Evolutionary conservation across 2,797 vertebrate genomes (phyloP), one percentile per base, ranked within the genome.

Genomic region (Macropodus opercularis): DNA sequence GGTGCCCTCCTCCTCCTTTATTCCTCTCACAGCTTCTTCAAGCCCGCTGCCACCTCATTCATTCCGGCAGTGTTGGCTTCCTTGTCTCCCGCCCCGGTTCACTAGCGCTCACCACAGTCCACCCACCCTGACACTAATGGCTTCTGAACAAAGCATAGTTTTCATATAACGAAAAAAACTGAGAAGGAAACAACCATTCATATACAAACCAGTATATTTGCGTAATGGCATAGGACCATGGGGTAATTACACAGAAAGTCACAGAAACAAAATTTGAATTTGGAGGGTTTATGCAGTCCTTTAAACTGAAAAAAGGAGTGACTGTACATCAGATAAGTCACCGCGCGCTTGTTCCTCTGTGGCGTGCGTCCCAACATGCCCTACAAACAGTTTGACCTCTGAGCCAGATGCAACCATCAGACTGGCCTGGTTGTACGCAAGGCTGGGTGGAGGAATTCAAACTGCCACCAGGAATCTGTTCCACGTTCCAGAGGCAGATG

Each of bases 21-120:
- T 72, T 70, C 61, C 49, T 60, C 31, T 59, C 35, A 49, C 36
- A 76, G 71, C 57, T 66, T 48, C 69, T 57, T 69, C 53, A 69
- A 71, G 42, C 54, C 67, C 55, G 26, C 50, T 69, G 67, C 76
- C 80, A 81, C 77, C 78, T 85, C 74, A 83, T 85, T 72, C 62
- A 64, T 61, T 73, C 61, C 56, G 13, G 38, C 80, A 69, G 52
- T 57, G 61, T 70, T 17, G 58, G 47, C 75, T 77, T 75, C 71
- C 74, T 81, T 21, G 23, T 56, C 76, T 69, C 60, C 66, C 64
- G 60, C 47, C 31, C 56, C 55, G 63, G 49, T 77, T 80, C 65
- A 46, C 62, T 63, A 75, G 63, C 17, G 31, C 6, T 57, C 17
- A 72, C 73, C 77, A 65, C 81, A 75, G 47, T 54, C 55, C 58